Percentiles rank a stretch among this genome's conserved stretches.
These are phyloP conservation scores for Halcyon leucocephala DNA, from an alignment of 2,797 vertebrate genomes.

Conservation along the genomic window DNA sequence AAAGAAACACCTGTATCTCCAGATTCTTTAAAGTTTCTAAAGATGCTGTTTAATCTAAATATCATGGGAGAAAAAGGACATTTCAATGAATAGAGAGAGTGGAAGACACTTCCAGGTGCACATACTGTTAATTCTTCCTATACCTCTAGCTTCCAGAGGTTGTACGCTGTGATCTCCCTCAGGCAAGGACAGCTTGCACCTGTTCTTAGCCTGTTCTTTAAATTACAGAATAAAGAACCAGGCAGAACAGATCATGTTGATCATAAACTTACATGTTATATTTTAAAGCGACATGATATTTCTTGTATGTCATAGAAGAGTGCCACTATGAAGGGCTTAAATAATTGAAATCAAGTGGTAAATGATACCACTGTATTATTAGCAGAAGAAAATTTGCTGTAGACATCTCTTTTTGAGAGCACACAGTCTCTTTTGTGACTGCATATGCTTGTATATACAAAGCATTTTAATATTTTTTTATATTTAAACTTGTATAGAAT, in stretches of 20 bases:
- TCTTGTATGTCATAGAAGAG: not conserved
- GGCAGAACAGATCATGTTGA: not conserved
- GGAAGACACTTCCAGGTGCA: not conserved
- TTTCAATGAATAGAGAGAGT: not conserved
- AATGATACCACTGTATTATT: not conserved
- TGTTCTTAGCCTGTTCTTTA: not conserved
- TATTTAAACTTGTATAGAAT: not conserved
- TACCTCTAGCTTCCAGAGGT: not conserved
- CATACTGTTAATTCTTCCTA: not conserved
- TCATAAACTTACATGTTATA: not conserved
- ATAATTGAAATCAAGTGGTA: not conserved
- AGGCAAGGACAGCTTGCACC: fast-evolving
- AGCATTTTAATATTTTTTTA: not conserved
- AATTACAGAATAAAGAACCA: not conserved
- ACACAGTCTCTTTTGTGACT: not conserved
- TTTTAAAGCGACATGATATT: not conserved
- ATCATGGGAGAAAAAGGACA: not conserved
- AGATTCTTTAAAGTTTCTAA: not conserved
- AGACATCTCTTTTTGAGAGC: not conserved
- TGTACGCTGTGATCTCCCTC: fast-evolving
- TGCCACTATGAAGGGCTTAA: not conserved
- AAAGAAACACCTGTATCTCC: not conserved
- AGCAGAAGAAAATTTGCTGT: not conserved
- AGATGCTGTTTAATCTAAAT: not conserved
- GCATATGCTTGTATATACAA: not conserved